A percentile compares a stretch with the other conserved stretches of the same genome.
These are phyloP conservation scores for Tipula lateralis DNA, from an alignment of 2,888 invertebrate genomes.

Conservation along the genomic window DNA sequence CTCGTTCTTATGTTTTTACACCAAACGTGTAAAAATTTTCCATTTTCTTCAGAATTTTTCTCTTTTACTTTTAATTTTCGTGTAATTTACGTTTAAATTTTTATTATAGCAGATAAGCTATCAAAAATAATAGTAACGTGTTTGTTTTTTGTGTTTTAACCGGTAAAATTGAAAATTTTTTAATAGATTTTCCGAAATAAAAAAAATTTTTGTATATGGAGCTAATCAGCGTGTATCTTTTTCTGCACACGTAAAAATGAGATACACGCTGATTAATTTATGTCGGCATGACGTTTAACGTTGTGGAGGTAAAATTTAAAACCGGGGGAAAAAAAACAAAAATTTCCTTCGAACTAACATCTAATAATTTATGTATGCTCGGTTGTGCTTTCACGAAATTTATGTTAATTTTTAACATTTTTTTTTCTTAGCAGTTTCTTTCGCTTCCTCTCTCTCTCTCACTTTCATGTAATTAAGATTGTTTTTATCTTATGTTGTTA, in stretches of 20 bases:
- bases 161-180: not conserved
- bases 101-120: not conserved
- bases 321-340: not conserved
- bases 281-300: not conserved
- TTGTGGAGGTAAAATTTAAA: not conserved
- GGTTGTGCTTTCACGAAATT: not conserved
- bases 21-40: slow-evolving; percentile 9
- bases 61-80: not conserved
- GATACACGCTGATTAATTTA: not conserved
- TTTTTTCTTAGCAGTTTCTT: too few relatives aligned
- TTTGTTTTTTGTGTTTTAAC: not conserved
- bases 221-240: too few relatives aligned
- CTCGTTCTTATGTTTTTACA: not conserved
- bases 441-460: not conserved
- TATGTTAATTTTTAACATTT: not conserved
- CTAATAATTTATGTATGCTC: not conserved
- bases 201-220: not conserved
- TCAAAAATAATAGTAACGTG: not conserved
- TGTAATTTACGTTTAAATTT: not conserved
- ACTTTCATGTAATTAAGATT: not conserved
- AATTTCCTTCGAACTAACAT: not conserved
- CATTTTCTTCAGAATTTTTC: not conserved
- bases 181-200: not conserved
- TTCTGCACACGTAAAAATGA: not conserved
- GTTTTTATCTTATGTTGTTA: slow-evolving; percentile 3